Evolutionary conservation across 2,113 vertebrate genomes (phyloP).

Genomic region (Sphyrna mokarran): DNA sequence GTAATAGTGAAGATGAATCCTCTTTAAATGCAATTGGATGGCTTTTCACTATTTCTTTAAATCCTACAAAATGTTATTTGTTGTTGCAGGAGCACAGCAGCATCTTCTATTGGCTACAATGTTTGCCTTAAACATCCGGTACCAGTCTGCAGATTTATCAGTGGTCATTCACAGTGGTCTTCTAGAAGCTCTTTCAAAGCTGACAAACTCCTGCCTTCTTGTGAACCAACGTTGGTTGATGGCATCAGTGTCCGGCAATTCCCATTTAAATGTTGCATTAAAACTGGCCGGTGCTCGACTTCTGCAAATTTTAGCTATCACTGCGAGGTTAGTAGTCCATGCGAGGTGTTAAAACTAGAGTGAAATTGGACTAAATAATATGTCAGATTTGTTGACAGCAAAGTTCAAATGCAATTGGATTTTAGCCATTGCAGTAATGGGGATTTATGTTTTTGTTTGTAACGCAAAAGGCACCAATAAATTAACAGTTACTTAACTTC

Average conservation of each 20-base stretch:
- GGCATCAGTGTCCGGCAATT: conserved; percentile 53
- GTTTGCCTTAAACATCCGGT: conserved; percentile 64
- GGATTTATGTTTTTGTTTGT: neutral
- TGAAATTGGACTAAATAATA: neutral
- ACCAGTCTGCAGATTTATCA: conserved; percentile 62
- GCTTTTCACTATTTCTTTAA: neutral
- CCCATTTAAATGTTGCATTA: conserved; percentile 55
- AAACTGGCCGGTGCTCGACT: conserved; percentile 58
- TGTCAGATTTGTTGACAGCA: neutral
- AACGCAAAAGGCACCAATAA: neutral
- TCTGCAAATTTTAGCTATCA: conserved; percentile 65
- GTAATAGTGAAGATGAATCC: no score
- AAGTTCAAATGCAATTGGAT: neutral
- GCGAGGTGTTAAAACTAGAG: neutral
- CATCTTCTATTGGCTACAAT: conserved; percentile 64
- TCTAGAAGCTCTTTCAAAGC: conserved; percentile 58
- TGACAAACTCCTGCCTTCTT: conserved; percentile 61
- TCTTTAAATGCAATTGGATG: neutral
- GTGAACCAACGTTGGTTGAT: conserved; percentile 65
- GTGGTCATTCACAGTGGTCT: conserved; percentile 59
- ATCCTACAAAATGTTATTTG: neutral
- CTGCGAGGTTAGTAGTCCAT: conserved; percentile 54
- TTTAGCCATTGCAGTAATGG: neutral
- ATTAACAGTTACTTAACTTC: neutral
- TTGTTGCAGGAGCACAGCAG: conserved; percentile 56